Percentiles rank a stretch among this genome's conserved stretches.
These are phyloP conservation scores for Cyphomyrmex costatus DNA, from an alignment of 1,140 invertebrate genomes.

Conservation along the genomic window DNA sequence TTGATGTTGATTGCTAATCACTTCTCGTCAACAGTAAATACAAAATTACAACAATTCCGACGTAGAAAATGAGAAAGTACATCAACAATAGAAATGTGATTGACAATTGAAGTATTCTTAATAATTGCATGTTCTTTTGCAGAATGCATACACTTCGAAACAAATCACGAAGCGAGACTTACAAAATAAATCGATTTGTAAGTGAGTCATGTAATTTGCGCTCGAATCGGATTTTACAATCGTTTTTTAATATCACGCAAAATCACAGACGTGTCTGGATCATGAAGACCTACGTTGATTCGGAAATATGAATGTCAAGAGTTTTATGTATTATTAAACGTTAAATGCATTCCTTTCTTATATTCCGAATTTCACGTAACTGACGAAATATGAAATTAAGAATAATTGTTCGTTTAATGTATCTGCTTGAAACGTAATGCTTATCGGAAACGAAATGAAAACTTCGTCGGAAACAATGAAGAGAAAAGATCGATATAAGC, in stretches of 20 bases:
- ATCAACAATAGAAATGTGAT: slow-evolving; percentile 79
- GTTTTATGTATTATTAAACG: slow-evolving; percentile 54
- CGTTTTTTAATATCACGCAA: slow-evolving; percentile 32
- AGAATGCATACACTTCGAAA: neutral
- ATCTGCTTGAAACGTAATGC: slow-evolving; percentile 9
- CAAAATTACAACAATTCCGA: slow-evolving; percentile 75
- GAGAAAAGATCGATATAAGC: neutral
- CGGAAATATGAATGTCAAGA: neutral
- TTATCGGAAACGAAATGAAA: neutral
- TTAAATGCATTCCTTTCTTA: slow-evolving; percentile 18
- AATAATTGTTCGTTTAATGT: slow-evolving; percentile 11
- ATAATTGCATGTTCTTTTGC: slow-evolving; percentile 78
- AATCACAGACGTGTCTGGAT: slow-evolving; percentile 6
- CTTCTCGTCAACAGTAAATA: slow-evolving; percentile 77
- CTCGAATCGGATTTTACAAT: slow-evolving; percentile 26
- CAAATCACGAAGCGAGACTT: neutral
- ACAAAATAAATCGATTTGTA: slow-evolving; percentile 21
- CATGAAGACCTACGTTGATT: slow-evolving; percentile 9
- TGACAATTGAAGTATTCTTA: slow-evolving; percentile 79
- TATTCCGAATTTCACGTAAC: slow-evolving; percentile 25
- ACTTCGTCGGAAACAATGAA: neutral
- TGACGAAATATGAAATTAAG: slow-evolving; percentile 10
- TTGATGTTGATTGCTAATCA: neutral
- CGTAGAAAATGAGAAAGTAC: slow-evolving; percentile 84
- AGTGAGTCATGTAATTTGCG: slow-evolving; percentile 48